These are phyloP conservation scores for Luscinia luscinia DNA, from an alignment of 2,797 vertebrate genomes.

Conservation along the genomic window DNA sequence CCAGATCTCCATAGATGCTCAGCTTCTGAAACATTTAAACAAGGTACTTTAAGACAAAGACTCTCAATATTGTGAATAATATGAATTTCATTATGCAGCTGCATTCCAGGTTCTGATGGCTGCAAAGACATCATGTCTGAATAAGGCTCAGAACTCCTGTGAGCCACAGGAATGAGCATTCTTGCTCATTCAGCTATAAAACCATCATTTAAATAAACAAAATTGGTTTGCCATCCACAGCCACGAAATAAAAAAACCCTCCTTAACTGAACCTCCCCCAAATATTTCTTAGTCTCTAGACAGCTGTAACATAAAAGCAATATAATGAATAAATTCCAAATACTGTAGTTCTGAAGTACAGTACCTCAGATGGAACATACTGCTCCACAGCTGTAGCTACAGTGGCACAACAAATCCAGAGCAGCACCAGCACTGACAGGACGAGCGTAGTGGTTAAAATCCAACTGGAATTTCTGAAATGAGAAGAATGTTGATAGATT, in stretches of 20 bases:
- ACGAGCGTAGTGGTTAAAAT: slow-evolving; percentile 92
- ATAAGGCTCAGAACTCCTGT: neutral
- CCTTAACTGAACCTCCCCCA: neutral
- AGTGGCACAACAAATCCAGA: slow-evolving; percentile 98
- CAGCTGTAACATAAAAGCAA: neutral
- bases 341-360: neutral
- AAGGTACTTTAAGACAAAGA: neutral
- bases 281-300: neutral
- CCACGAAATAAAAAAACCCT: rapidly evolving
- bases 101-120: neutral
- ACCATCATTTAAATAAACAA: neutral
- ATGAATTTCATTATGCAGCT: neutral
- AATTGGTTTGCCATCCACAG: neutral
- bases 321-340: neutral
- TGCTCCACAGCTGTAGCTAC: slow-evolving; percentile 96
- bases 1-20: slow-evolving; percentile 95
- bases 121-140: neutral
- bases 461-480: slow-evolving; percentile 92
- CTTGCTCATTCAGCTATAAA: neutral
- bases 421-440: slow-evolving; percentile 92
- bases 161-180: neutral
- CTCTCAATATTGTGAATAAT: neutral
- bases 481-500: neutral
- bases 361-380: slow-evolving; percentile 92
- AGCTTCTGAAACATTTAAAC: slow-evolving; percentile 86